phyloP scores from a whole-genome alignment of 2,888 invertebrate genomes.

The Catocala sponsa region DNA sequence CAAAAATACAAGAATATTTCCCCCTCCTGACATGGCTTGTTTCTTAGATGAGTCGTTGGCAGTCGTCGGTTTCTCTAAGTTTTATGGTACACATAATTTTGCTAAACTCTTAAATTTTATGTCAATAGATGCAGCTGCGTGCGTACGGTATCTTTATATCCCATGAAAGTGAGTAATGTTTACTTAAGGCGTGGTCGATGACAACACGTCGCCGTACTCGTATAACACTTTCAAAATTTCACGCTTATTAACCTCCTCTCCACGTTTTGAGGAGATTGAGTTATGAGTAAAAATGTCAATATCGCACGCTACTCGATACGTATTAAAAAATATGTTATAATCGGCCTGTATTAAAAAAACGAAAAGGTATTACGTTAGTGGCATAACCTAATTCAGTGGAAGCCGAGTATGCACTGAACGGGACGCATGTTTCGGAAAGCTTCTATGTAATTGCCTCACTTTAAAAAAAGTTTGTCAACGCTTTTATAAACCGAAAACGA shows the following conservation, averaged over 20 bases:
- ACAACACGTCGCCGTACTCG: slow-evolving; percentile 26
- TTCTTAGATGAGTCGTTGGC: slow-evolving; percentile 65
- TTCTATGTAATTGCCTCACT: slow-evolving; percentile 48
- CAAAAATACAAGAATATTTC: slow-evolving; percentile 76
- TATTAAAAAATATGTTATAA: slow-evolving; percentile 34
- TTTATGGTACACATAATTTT: slow-evolving; percentile 69
- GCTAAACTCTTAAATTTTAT: slow-evolving; percentile 74
- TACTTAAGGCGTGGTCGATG: slow-evolving; percentile 46
- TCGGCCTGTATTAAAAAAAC: slow-evolving; percentile 28
- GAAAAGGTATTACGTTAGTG: slow-evolving; percentile 48
- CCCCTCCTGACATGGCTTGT: slow-evolving; percentile 74
- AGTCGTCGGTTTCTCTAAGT: slow-evolving; percentile 59
- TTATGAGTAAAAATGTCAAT: slow-evolving; percentile 34
- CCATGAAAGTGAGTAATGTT: slow-evolving; percentile 58
- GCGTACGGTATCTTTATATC: slow-evolving; percentile 57
- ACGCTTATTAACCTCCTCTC: slow-evolving; percentile 37
- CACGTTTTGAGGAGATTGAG: slow-evolving; percentile 35
- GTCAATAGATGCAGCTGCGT: slow-evolving; percentile 71
- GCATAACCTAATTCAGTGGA: slow-evolving; percentile 59
- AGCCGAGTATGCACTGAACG: slow-evolving; percentile 58
- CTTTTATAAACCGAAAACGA: slow-evolving; percentile 37
- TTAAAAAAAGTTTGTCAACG: slow-evolving; percentile 49
- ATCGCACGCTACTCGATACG: slow-evolving; percentile 26
- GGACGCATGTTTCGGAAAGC: slow-evolving; percentile 49
- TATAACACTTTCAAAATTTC: slow-evolving; percentile 44